Evolutionary conservation across 2,113 vertebrate genomes (phyloP).

Genomic region (Pungitius pungitius): DNA sequence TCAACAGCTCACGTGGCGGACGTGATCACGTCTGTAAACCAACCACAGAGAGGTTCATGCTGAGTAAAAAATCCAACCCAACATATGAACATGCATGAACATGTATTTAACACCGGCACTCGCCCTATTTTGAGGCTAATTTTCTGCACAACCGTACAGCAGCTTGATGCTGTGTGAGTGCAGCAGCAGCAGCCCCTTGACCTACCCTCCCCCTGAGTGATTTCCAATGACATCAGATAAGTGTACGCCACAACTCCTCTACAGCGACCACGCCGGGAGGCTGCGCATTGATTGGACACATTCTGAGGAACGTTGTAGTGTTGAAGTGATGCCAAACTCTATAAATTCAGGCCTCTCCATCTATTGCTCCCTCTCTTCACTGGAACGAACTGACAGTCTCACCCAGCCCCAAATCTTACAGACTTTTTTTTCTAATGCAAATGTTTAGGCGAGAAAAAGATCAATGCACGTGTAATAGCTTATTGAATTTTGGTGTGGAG

Average conservation of each 20-base stretch:
- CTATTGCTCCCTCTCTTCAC: conserved; percentile 33
- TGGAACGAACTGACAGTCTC: conserved; percentile 45
- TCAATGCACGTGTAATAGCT: conserved; percentile 74
- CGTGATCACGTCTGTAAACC: conserved; percentile 47
- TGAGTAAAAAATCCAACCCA: conserved; percentile 18
- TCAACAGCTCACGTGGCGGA: conserved; percentile 34
- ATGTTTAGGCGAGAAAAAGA: conserved; percentile 73
- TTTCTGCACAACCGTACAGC: conserved; percentile 30
- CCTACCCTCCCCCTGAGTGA: conserved; percentile 63
- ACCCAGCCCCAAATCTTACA: conserved; percentile 30
- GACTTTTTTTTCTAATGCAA: conserved; percentile 65
- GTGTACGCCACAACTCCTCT: conserved; percentile 48
- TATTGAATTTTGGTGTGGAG: conserved; percentile 70
- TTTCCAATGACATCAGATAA: conserved; percentile 76
- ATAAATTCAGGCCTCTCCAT: conserved; percentile 66
- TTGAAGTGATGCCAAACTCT: conserved; percentile 76
- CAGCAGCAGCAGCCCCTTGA: conserved; percentile 35
- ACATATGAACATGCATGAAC: not conserved
- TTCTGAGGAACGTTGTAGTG: conserved; percentile 73
- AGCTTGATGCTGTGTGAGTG: conserved; percentile 13
- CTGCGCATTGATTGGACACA: conserved; percentile 74
- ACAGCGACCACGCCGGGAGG: conserved; percentile 31
- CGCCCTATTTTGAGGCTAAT: conserved; percentile 29
- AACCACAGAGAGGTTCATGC: conserved; percentile 20
- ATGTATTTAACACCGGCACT: conserved; percentile 17